Evolutionary conservation across 2,888 invertebrate genomes (phyloP), one percentile per base, ranked within the genome.

Genomic region (Phorcus lineatus): DNA sequence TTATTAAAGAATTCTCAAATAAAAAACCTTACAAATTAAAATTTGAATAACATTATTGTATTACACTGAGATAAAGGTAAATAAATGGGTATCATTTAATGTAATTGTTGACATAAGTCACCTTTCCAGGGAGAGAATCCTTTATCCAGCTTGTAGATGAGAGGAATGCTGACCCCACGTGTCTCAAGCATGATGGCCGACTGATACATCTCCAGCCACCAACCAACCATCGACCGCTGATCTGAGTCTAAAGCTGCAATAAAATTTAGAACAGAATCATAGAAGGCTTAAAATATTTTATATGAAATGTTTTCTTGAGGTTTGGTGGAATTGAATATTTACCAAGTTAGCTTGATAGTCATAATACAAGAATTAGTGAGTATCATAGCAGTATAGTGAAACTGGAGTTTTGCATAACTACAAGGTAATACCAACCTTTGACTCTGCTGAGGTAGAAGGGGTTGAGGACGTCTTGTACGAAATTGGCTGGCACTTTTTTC

Each of bases 151-250:
- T 80, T 81, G 77, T 76, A 81, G 16, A 82, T 76, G 70, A 22
- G 76, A 13, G 81, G 84, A 16, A 82, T 55, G 7, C 74, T 54
- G n/a, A 74, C 52, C 16, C 78, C 75, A 9, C 75, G 62, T 2
- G 80, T 95, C 89, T 96, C 96, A 67, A 96, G 90, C 16, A 95
- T 94, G 93, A 96, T 94, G 6, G 95, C 94, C 47, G 95, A 94
- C 86, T 96, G 96, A 80, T 96, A 94, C 54, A 96, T 91, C 90
- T 95, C 94, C 57, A 96, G 92, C 88, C 95, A 95, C 80, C 90
- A 90, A 80, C 94, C 94, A 79, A 93, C 88, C 16, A 88, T 81
- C 70, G 88, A 86, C 0, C 94, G 87, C 9, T 91, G 89, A 31
- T 62, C 31, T 22, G 79, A 36, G 47, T 85, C 81, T 36, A 81